Percentiles rank a stretch among this genome's conserved stretches.
phyloP scores from a whole-genome alignment of 2,113 vertebrate genomes.

The Stegastes partitus region DNA sequence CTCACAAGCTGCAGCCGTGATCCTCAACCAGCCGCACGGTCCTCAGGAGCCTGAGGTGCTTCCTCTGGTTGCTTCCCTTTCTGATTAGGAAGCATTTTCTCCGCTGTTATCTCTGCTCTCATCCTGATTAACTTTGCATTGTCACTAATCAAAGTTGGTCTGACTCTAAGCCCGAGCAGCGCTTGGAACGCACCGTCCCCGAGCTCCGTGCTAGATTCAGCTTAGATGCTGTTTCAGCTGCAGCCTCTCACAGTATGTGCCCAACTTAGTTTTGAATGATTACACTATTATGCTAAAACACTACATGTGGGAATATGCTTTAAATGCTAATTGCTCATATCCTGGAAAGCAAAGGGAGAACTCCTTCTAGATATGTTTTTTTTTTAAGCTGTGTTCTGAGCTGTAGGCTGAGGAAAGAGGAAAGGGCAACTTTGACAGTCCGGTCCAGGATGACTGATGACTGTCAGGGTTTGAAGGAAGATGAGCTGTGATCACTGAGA shows the following conservation, averaged over 20 bases:
- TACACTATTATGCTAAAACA: slow-evolving; percentile 40
- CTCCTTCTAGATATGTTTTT: slow-evolving; percentile 19
- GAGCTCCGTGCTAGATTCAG: slow-evolving; percentile 32
- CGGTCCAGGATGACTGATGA: slow-evolving; percentile 44
- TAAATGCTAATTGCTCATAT: slow-evolving; percentile 51
- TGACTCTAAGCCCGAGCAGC: slow-evolving; percentile 22
- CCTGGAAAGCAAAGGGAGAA: slow-evolving; percentile 44
- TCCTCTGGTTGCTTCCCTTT: slow-evolving; percentile 26
- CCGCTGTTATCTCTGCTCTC: slow-evolving; percentile 38
- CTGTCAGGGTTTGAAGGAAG: slow-evolving; percentile 35
- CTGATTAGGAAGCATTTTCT: slow-evolving; percentile 51
- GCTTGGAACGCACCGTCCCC: slow-evolving; percentile 46
- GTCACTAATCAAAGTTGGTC: slow-evolving; percentile 60
- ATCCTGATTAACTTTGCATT: slow-evolving; percentile 59
- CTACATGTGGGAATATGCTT: slow-evolving; percentile 34
- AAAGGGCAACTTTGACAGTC: slow-evolving; percentile 19
- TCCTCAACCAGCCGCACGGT: not conserved
- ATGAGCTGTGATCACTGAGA: slow-evolving; percentile 45
- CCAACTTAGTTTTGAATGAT: slow-evolving; percentile 38
- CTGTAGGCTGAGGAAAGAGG: slow-evolving; percentile 10
- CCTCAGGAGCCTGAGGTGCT: not conserved
- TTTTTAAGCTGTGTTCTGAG: slow-evolving; percentile 7
- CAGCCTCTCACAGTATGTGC: not conserved
- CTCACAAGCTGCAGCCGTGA: not conserved
- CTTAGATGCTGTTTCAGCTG: slow-evolving; percentile 24